Evolutionary conservation across 2,888 invertebrate genomes (phyloP), one percentile per base, ranked within the genome.

Genomic region (Bibio marci): DNA sequence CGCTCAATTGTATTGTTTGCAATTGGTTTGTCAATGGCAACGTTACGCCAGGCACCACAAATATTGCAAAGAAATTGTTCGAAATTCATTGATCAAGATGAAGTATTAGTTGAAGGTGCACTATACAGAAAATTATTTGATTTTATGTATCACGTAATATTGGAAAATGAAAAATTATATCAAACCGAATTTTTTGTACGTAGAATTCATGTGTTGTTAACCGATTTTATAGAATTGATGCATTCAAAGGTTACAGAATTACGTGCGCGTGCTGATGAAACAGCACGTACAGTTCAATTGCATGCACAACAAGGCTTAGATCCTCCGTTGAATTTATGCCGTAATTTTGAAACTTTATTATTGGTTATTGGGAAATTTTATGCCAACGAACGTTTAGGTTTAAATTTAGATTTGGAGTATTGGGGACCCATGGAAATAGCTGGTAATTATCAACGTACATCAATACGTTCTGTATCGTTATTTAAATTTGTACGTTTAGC

Each of bases 141-240:
- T 45, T 87, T 83, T 51, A 59, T 90, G 30, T 72, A 78, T 37
- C 75, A 77, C 41, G 70, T 76, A 13, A 64, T 91, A 22, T 64
- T 90, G 18, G 73, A 77, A 13, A 76, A 73, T 41, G 70, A 76
- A 25, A 63, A 67, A 25, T 70, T 90, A 41, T 74, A 72, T 48
- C 57, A 57, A 43, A 77, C 78, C 59, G 82, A 87, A 59, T 90
- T 87, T 56, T 81, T 87, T 52, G 69, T 83, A 49, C 72, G 82
- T 17, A 72, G 86, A 33, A 64, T 92, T 34, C 94, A 95, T 62
- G 70, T 74, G 13, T 65, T 94, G 8, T 68, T 94, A 38, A 86
- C 88, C 0, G 92, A 94, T 62, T 92, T 95, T 51, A 86, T 95
- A 35, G 79, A 85, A 44, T 71, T 83, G 39, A 86, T 92, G 86